Percentiles rank a stretch among this genome's conserved stretches.
Conservation (phyloP, 2,888 invertebrate species). For the Cenopis cana region DNA sequence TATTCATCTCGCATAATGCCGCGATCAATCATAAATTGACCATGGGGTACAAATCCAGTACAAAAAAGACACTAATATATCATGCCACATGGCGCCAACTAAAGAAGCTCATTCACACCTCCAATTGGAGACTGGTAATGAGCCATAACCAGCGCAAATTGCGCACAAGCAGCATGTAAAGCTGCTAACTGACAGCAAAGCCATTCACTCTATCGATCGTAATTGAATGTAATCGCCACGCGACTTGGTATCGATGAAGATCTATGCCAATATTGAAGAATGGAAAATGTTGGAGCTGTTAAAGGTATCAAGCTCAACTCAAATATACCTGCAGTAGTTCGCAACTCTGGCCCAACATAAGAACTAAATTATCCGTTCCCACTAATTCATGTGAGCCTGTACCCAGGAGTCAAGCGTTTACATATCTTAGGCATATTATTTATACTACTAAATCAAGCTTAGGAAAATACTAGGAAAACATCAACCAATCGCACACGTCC, state of each 20-base stretch:
- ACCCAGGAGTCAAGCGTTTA: no score
- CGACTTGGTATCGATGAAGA: constrained; percentile 4
- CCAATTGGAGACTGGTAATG: constrained; percentile 27
- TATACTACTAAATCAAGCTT: no score
- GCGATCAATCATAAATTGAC: not conserved
- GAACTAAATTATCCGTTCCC: no score
- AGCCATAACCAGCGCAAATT: constrained; percentile 25
- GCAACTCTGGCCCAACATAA: no score
- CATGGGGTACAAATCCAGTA: not conserved
- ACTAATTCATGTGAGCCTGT: no score
- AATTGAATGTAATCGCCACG: constrained; percentile 33
- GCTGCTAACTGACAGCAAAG: constrained; percentile 22
- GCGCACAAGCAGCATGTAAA: constrained; percentile 37
- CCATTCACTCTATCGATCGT: not conserved
- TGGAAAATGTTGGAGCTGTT: no score
- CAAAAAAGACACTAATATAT: not conserved
- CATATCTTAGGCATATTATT: no score
- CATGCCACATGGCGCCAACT: not conserved
- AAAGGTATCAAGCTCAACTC: no score
- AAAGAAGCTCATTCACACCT: constrained; percentile 21
- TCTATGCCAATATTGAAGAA: not conserved
- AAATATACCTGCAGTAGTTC: no score
- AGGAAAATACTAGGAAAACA: no score
- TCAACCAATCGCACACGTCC: no score
- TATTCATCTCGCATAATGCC: no score